Conservation (phyloP, 2,888 invertebrate genomes). For the Xestia xanthographa region DNA sequence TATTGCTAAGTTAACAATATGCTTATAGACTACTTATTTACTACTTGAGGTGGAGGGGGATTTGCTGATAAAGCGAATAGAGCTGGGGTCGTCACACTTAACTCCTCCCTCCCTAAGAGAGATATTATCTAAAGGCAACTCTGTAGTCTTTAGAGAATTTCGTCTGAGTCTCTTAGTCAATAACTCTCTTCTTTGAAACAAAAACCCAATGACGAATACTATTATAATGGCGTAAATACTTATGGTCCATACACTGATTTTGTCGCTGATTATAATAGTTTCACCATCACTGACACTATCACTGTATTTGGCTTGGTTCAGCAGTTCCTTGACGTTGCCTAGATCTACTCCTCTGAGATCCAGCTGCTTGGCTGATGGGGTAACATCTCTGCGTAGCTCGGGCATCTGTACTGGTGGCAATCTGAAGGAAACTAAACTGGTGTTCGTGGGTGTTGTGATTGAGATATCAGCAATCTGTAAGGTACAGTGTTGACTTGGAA, state of each 20-base stretch:
- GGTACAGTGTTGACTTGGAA: background rate
- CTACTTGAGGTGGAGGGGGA: too few relatives aligned
- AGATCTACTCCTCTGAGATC: background rate
- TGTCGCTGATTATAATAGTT: background rate
- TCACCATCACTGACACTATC: slow-evolving; percentile 8
- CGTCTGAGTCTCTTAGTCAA: background rate
- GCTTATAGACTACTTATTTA: too few relatives aligned
- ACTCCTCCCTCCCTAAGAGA: background rate
- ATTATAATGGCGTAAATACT: slow-evolving; percentile 6
- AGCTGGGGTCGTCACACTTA: background rate
- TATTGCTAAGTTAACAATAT: too few relatives aligned
- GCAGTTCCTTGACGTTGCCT: slow-evolving; percentile 2
- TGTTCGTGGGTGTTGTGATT: background rate
- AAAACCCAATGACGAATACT: background rate
- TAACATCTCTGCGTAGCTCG: background rate
- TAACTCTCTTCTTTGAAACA: background rate
- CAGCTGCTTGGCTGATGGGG: background rate
- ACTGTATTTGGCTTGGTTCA: background rate
- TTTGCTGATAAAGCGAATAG: too few relatives aligned
- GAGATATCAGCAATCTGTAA: background rate
- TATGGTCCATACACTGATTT: slow-evolving; percentile 15
- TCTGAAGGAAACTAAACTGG: background rate
- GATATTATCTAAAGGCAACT: slow-evolving; percentile 3
- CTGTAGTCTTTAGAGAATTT: slow-evolving; percentile 1
- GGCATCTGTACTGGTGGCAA: background rate